These are phyloP conservation scores for Microplitis demolitor DNA, from an alignment of 1,140 invertebrate species.

Conservation along the genomic window DNA sequence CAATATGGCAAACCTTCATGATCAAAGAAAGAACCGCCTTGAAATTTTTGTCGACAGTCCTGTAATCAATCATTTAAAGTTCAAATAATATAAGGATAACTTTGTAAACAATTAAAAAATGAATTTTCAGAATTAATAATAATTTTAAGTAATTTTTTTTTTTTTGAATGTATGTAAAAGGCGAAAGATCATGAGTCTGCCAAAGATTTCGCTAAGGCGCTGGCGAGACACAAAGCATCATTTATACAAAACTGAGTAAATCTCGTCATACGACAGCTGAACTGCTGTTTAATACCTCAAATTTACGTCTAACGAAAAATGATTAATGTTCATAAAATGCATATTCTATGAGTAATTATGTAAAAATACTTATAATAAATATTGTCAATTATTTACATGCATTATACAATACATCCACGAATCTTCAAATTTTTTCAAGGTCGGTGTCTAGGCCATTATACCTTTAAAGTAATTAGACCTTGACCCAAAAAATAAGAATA, in stretches of 20 bases:
- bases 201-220: background rate
- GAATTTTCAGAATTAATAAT: background rate
- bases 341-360: too few species aligned
- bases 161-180: background rate
- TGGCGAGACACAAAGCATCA: background rate
- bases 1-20: slow-evolving; percentile 97
- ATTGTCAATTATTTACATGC: too few species aligned
- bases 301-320: background rate
- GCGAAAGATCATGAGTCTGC: background rate
- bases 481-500: background rate
- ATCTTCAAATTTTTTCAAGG: background rate
- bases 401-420: too few species aligned
- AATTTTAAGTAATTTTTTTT: background rate
- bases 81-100: slow-evolving; percentile 1
- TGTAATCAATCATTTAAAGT: slow-evolving; percentile 60
- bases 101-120: background rate
- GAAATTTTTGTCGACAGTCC: slow-evolving; percentile 92
- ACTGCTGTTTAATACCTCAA: background rate
- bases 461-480: background rate
- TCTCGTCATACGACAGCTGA: background rate
- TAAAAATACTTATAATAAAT: too few species aligned
- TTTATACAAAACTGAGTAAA: background rate
- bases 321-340: too few species aligned
- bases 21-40: slow-evolving; percentile 93
- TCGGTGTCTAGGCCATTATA: background rate